Base-by-base conservation (phyloP, 1,140 invertebrate species). In the Zaprionus taronus region DNA sequence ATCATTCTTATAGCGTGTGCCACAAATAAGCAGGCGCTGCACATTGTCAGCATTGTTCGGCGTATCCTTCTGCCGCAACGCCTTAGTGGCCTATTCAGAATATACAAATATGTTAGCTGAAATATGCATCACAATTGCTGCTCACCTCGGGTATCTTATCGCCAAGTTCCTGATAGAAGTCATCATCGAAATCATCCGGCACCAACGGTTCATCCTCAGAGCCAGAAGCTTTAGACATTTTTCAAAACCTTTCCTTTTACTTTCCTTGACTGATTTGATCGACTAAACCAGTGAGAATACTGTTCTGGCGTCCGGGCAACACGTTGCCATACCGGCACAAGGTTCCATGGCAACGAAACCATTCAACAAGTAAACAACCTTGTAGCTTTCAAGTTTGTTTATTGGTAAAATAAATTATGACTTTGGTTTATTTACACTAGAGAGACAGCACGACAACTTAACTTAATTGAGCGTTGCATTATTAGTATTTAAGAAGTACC, bases 31-130 rank as follows among this genome's bases (percentile, higher is more conserved):
- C 58, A 93, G 26, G n/a, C 87, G 75, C 36, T 92, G 92, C 14
- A 93, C 86, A 73, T 92, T 92, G 55, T 93, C 92, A 5, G 92
- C 92, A 80, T 92, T 92, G 17, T 91, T 84, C 38, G 91, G 91
- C 1, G 85, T 91, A 11, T 92, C 91, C 73, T 92, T 92, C 60
- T 92, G 91, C 0, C 91, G 89, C 63, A 92, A 47, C 2, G 85
- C 89, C 73, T 92, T 92, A 0, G 91, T 92, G 4, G 87, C 84
- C 91, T 92, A 12, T 22, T 2, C 22, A 7, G 11, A 17, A 15
- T n/a, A 17, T 2, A 47, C 5, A 47, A 47, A 47, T n/a, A 6
- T 1, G 11, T 14, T 51, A 51, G 9, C 20, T 22, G 2, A 24
- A 5, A 22, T 14, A 2, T 4, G 47, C 4, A 31, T 47, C 41